Conservation (phyloP, 2,113 vertebrate species). For the Trematocara unimaculatum region DNA sequence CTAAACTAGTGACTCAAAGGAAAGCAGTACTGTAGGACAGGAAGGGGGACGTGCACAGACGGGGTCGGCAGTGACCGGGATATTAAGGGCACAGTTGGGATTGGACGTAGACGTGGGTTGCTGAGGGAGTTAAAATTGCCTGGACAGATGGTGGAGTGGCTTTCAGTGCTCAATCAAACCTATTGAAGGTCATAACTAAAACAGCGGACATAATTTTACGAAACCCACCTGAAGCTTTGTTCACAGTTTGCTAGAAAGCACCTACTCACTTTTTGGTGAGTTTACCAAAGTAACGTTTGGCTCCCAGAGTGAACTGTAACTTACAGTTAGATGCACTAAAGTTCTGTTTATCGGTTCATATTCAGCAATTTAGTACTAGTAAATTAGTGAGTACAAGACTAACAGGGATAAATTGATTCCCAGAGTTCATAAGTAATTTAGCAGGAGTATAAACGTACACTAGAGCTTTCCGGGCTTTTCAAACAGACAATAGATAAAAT, state of each 20-base stretch:
- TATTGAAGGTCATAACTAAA: conserved; percentile 34
- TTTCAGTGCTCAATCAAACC: conserved; percentile 37
- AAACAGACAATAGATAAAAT: not conserved
- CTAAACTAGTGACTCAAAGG: not conserved
- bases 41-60: not conserved
- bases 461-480: not conserved
- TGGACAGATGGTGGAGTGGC: conserved; percentile 45
- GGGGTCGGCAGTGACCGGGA: not conserved
- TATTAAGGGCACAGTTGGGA: not conserved
- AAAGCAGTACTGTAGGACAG: not conserved
- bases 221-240: not conserved
- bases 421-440: not conserved
- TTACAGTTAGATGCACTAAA: not conserved
- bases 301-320: not conserved
- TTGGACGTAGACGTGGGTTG: not conserved
- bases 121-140: not conserved
- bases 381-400: not conserved
- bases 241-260: not conserved
- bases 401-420: not conserved
- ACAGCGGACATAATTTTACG: not conserved
- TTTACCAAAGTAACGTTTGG: not conserved
- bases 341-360: not conserved
- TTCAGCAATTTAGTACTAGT: not conserved
- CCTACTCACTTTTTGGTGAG: not conserved
- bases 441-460: not conserved